Percentiles rank a stretch among this genome's conserved stretches.
phyloP scores from a whole-genome alignment of 2,888 invertebrate genomes.

The Xestia rhomboidea region DNA sequence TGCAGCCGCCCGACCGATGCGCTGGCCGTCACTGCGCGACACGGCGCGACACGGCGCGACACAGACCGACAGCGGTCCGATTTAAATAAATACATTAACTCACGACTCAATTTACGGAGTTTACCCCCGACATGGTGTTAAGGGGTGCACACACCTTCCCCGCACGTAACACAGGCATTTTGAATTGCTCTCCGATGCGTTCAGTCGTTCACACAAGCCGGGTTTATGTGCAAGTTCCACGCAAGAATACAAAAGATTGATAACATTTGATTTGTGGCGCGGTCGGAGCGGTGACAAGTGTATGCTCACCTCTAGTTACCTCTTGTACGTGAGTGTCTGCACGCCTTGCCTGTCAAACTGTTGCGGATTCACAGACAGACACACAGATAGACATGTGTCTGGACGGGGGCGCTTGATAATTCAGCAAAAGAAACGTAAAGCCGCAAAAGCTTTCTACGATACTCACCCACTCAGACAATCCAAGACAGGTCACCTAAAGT shows the following conservation, averaged over 20 bases:
- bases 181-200: neutral
- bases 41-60: no score
- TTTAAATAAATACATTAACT: slow-evolving; percentile 46
- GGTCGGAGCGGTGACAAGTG: slow-evolving; percentile 1
- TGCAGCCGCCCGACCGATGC: no score
- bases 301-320: slow-evolving; percentile 3
- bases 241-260: slow-evolving; percentile 3
- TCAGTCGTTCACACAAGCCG: neutral
- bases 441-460: no score
- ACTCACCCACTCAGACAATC: no score
- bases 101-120: slow-evolving; percentile 42
- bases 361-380: neutral
- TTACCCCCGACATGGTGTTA: slow-evolving; percentile 11
- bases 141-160: neutral
- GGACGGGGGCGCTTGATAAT: slow-evolving; percentile 4
- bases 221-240: neutral
- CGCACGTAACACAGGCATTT: neutral
- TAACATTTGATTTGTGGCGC: neutral
- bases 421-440: slow-evolving; percentile 30
- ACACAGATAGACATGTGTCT: neutral
- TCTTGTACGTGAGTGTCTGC: slow-evolving; percentile 10
- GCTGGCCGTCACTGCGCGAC: no score
- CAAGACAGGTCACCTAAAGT: no score
- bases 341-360: slow-evolving; percentile 60
- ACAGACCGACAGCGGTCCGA: slow-evolving; percentile 4